These are phyloP conservation scores for Dioctria rufipes DNA, from an alignment of 2,888 invertebrate species.

Conservation along the genomic window DNA sequence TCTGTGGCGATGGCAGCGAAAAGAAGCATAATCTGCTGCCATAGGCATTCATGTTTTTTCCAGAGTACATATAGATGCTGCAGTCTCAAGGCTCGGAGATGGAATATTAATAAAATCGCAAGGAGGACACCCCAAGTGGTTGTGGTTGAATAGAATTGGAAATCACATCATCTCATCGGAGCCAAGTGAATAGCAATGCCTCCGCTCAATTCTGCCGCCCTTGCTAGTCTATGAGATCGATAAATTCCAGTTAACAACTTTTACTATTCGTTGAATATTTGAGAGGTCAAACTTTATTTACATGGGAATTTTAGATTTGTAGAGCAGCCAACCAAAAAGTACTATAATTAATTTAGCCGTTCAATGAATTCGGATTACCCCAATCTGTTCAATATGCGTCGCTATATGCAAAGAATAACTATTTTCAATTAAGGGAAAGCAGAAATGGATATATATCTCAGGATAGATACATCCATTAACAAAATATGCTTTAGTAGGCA, in stretches of 20 bases:
- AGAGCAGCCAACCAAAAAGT: too few species aligned
- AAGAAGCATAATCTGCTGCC: constrained; percentile 41
- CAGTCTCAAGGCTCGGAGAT: not conserved
- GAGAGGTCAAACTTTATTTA: too few species aligned
- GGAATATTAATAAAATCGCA: constrained; percentile 50
- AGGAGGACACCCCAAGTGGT: constrained; percentile 37
- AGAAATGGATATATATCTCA: too few species aligned
- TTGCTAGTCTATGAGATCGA: constrained; percentile 6
- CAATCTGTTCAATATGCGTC: too few species aligned
- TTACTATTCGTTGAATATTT: not conserved
- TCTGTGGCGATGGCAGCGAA: constrained; percentile 44
- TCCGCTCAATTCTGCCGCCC: not conserved
- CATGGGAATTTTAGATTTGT: too few species aligned
- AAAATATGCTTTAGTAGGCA: too few species aligned
- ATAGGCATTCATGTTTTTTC: constrained; percentile 13
- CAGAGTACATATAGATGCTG: not conserved
- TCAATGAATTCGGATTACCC: too few species aligned
- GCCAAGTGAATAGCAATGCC: constrained; percentile 15
- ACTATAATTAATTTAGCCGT: too few species aligned
- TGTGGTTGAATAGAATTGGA: constrained; percentile 34
- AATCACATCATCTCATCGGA: constrained; percentile 14
- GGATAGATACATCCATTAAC: too few species aligned
- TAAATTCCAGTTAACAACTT: constrained; percentile 31
- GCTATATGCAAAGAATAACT: too few species aligned
- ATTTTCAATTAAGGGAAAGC: too few species aligned